Base-by-base conservation (phyloP, 1,140 invertebrate genomes). In the Pachyrhynchus sulphureomaculatus region DNA sequence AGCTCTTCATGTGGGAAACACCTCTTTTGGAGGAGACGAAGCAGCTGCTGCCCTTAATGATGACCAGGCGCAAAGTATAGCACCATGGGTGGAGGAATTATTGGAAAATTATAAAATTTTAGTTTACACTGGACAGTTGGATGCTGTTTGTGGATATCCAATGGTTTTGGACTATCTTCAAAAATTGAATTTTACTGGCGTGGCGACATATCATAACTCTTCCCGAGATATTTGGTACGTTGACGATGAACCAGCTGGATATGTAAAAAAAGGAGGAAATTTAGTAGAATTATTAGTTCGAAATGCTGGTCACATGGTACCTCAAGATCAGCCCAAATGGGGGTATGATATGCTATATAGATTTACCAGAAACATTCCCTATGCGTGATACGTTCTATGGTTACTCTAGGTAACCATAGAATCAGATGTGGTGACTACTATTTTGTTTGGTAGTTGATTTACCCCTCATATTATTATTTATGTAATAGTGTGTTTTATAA, bases 31-130 rank as follows among this genome's bases (percentile, higher is more conserved):
- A 36, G 79, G 79, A 66, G 60, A 72, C 5, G 78, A 69, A 4
- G 89, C 92, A 1, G 86, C 91, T 65, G 66, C 79, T 15, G 78
- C 88, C 73, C 72, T 96, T 2, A 83, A 86, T 44, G 73, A 80
- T 20, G 93, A 96, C 78, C 80, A 96, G 0, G 90, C 93, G 85
- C 81, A 92, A 66, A 90, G 88, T 0, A 83, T 92, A 20, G 87
- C 89, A 26, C 84, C 84, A 1, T 87, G 86, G 82, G 77, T 96
- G 42, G 78, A 82, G 4, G 84, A 88, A 51, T 75, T 96, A 0
- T 84, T 79, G 65, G 84, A 71, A 41, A 68, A 85, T 61, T 91
- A 90, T 71, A 78, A 79, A 74, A 82, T 88, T 2, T 65, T 89
- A 18, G 80, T 88, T 62, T 93, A 91, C 74, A 92, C 86, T 71